Evolutionary conservation across 1,140 invertebrate genomes (phyloP).

Genomic region (Colletes latitarsis): DNA sequence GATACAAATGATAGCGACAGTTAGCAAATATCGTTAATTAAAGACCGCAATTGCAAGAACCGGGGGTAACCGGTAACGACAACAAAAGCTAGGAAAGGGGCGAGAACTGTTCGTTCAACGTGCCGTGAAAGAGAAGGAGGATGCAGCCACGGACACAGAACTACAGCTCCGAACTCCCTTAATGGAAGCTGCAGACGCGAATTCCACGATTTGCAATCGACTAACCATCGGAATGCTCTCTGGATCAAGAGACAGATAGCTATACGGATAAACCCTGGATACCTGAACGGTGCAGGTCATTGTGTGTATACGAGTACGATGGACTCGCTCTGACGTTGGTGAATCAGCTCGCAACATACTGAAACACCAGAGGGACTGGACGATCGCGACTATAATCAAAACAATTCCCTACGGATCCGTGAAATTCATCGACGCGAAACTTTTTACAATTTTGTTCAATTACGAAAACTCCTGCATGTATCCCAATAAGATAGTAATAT

Average conservation of each 20-base stretch:
- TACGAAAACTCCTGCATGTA: background rate
- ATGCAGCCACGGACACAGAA: slow-evolving; percentile 17
- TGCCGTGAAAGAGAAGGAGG: slow-evolving; percentile 1
- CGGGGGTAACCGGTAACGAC: background rate
- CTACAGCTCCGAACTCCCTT: slow-evolving; percentile 29
- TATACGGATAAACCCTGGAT: slow-evolving; percentile 22
- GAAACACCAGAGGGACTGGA: background rate
- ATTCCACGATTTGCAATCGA: slow-evolving; percentile 51
- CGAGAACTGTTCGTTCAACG: background rate
- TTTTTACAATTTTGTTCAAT: background rate
- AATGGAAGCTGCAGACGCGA: slow-evolving; percentile 47
- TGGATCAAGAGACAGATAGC: slow-evolving; percentile 46
- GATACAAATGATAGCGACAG: background rate
- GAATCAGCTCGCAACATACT: background rate
- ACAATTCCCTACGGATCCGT: background rate
- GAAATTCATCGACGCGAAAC: too few species aligned
- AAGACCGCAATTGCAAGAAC: background rate
- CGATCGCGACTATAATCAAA: background rate
- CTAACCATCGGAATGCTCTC: slow-evolving; percentile 41
- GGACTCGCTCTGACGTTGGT: background rate
- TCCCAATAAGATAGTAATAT: too few species aligned
- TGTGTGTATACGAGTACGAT: slow-evolving; percentile 7
- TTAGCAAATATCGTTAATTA: slow-evolving; percentile 28
- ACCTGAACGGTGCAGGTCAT: slow-evolving; percentile 21
- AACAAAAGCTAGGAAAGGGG: slow-evolving; percentile 11